phyloP scores from a whole-genome alignment of 1,140 invertebrate species.

The Trypoxylus dichotomus region DNA sequence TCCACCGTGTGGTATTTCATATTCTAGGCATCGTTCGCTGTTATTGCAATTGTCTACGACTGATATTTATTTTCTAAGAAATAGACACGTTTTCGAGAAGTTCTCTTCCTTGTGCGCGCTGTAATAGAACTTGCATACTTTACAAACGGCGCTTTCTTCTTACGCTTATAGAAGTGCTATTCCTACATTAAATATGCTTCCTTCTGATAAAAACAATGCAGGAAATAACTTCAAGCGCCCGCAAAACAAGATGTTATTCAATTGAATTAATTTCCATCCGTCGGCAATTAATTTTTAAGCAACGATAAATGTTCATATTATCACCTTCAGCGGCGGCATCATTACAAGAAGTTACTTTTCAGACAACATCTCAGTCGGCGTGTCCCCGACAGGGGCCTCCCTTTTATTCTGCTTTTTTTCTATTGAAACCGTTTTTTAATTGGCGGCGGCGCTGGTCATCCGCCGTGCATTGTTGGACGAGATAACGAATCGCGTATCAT shows the following conservation, averaged over 20 bases:
- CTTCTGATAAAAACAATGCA: too few species aligned
- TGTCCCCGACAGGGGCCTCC: not conserved
- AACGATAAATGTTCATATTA: not conserved
- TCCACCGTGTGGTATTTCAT: too few species aligned
- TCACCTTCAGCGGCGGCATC: not conserved
- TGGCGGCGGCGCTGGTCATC: not conserved
- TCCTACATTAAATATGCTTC: too few species aligned
- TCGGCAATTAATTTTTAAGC: not conserved
- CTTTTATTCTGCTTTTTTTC: not conserved
- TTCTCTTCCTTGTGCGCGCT: too few species aligned
- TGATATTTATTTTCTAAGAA: too few species aligned
- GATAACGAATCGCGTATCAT: slow-evolving; percentile 6
- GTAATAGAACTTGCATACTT: too few species aligned
- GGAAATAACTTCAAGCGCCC: too few species aligned
- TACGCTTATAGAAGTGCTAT: too few species aligned
- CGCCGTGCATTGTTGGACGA: not conserved
- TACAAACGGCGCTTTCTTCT: too few species aligned
- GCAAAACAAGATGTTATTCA: not conserved
- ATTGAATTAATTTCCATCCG: not conserved
- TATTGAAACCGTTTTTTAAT: not conserved
- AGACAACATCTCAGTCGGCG: not conserved
- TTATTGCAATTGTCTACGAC: too few species aligned
- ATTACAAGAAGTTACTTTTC: not conserved
- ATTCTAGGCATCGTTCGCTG: too few species aligned
- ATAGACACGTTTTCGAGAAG: too few species aligned